A percentile compares a stretch with the other conserved stretches of the same genome.
These are phyloP conservation scores for Ursus arctos DNA, from an alignment of 2,113 vertebrate species.

Conservation along the genomic window DNA sequence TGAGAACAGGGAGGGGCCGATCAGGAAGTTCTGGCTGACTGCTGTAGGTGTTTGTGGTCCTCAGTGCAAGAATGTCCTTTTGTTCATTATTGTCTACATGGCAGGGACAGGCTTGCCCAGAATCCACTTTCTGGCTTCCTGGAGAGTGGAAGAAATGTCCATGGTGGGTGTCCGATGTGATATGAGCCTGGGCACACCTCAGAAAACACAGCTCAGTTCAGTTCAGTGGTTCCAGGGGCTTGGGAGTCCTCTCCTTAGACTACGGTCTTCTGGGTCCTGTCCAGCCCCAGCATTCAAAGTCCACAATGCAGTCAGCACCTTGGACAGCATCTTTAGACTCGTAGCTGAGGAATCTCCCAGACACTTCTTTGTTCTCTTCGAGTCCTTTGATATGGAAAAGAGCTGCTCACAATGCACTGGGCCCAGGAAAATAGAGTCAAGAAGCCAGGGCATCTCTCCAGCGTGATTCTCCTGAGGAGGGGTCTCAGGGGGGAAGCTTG, in stretches of 20 bases:
- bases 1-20: not conserved
- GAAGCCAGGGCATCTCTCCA: conserved; percentile 28
- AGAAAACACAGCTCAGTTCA: conserved; percentile 24
- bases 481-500: not conserved
- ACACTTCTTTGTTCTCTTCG: conserved; percentile 55
- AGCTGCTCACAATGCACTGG: not conserved
- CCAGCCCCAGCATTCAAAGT: not conserved
- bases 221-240: not conserved
- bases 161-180: conserved; percentile 4
- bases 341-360: conserved; percentile 9
- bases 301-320: not conserved
- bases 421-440: not conserved
- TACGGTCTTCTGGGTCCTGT: not conserved
- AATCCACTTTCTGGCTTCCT: conserved; percentile 35
- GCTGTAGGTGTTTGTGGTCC: not conserved
- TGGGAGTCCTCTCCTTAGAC: not conserved
- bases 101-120: conserved; percentile 36
- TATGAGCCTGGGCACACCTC: not conserved
- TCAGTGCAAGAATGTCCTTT: not conserved
- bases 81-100: not conserved
- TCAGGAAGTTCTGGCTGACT: not conserved
- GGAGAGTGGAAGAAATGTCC: not conserved
- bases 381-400: conserved; percentile 56
- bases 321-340: not conserved
- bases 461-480: not conserved